Percentiles rank a stretch among this genome's conserved stretches.
phyloP scores from a whole-genome alignment of 2,113 vertebrate genomes.

The Mobula birostris region DNA sequence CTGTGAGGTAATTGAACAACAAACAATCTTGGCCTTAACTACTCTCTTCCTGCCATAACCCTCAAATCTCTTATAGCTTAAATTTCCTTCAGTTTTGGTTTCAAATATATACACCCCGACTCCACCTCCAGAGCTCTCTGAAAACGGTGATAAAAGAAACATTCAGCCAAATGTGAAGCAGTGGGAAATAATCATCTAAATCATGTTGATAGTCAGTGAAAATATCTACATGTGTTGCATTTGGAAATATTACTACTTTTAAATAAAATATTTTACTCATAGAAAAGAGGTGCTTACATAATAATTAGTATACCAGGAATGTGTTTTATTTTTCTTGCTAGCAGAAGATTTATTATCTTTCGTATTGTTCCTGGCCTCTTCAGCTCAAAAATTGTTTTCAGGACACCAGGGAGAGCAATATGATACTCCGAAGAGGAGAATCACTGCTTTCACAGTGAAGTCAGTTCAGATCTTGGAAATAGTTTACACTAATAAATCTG shows the following conservation, averaged over 20 bases:
- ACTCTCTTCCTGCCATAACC: too few relatives aligned
- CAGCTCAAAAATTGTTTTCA: too few relatives aligned
- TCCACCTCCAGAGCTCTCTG: too few relatives aligned
- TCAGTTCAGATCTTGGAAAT: neutral
- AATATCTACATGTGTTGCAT: neutral
- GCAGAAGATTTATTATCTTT: neutral
- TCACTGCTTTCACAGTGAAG: neutral
- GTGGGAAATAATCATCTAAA: neutral
- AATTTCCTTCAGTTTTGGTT: too few relatives aligned
- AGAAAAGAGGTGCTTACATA: neutral
- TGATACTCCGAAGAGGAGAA: neutral
- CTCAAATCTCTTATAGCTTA: too few relatives aligned
- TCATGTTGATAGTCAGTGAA: neutral
- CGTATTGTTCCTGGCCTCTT: too few relatives aligned
- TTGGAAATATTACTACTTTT: neutral
- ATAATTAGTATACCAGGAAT: neutral
- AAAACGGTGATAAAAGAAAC: neutral
- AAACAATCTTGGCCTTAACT: too few relatives aligned
- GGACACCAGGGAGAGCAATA: neutral
- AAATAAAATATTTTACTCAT: neutral
- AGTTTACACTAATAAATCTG: neutral
- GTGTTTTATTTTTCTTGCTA: neutral
- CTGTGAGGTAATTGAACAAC: too few relatives aligned
- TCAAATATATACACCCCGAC: too few relatives aligned
- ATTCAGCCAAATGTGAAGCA: neutral